Evolutionary conservation across 1,140 invertebrate species (phyloP), one percentile per base, ranked within the genome.

Genomic region (Rhopalosiphum maidis): DNA sequence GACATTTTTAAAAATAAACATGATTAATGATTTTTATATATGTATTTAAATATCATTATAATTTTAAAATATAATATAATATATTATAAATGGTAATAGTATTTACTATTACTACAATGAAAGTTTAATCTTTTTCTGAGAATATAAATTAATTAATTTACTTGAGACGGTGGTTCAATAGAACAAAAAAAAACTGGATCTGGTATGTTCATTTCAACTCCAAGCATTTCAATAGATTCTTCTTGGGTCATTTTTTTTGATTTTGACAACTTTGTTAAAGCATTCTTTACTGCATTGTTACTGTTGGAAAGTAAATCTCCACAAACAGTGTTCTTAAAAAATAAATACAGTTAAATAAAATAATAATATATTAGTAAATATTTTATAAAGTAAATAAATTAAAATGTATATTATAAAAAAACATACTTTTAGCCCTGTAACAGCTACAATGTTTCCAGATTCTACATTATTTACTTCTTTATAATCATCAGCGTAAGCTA

Each of bases 141-240:
- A 21, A 90, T 18, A 43, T 18, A 21, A 43, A 60, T 23, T 48
- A 77, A 55, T 82, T 68, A 35, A 23, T 46, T 94, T 95, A 95
- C 95, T 93, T 97, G 94, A 92, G 98, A 98, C 0, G 98, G 97
- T 1, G 99, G 97, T 96, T 99, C 99, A 91, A 99, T 97, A 1
- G 98, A 98, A 95, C 99, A 99, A 95, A 99, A 99, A 95, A 99
- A 99, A 1, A 99, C 99, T 2, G 99, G 98, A 94, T 99, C 97
- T 1, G 98, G 98, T 94, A 98, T 95, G 86, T 96, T 96, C 4
- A 97, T 96, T 25, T 97, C 97, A 92, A 95, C 94, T 94, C 96
- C 94, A 96, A 96, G 97, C 93, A 95, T 94, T 51, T 94, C 94
- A 11, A 96, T 95, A 2, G 95, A 94, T 15, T 95, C 94, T 6